These are phyloP conservation scores for Tipula confusa DNA, from an alignment of 2,888 invertebrate species.

Conservation along the genomic window DNA sequence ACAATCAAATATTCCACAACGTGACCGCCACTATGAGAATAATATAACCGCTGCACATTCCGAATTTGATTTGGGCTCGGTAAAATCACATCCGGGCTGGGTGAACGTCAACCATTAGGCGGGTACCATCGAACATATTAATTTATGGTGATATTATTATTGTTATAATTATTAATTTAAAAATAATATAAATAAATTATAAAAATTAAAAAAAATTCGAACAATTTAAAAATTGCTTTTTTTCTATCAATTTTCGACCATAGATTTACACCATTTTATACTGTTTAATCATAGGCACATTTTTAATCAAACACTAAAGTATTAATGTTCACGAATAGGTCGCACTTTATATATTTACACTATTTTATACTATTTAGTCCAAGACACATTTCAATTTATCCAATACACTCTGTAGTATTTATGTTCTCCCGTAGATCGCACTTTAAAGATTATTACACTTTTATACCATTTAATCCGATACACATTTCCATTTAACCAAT, in stretches of 20 bases:
- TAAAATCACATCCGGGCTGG: slow-evolving; percentile 30
- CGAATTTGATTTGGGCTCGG: background rate
- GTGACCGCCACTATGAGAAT: background rate
- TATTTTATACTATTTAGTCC: too few species aligned
- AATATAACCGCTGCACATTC: background rate
- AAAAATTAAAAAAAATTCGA: background rate
- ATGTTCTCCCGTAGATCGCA: too few species aligned
- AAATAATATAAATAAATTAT: background rate
- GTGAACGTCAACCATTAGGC: background rate
- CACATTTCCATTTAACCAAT: too few species aligned
- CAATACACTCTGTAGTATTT: too few species aligned
- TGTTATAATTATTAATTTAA: background rate
- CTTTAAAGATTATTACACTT: too few species aligned
- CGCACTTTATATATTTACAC: too few species aligned
- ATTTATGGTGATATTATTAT: slow-evolving; percentile 9
- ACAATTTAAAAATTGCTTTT: background rate
- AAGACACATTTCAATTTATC: background rate
- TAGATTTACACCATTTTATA: too few species aligned
- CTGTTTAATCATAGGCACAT: too few species aligned
- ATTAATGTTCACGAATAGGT: too few species aligned
- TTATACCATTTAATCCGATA: too few species aligned
- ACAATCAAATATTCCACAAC: background rate
- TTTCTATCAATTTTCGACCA: too few species aligned
- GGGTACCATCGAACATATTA: background rate
- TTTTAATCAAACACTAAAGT: too few species aligned